These are phyloP conservation scores for Hemichromis elongatus DNA, from an alignment of 2,113 vertebrate species.

Conservation along the genomic window DNA sequence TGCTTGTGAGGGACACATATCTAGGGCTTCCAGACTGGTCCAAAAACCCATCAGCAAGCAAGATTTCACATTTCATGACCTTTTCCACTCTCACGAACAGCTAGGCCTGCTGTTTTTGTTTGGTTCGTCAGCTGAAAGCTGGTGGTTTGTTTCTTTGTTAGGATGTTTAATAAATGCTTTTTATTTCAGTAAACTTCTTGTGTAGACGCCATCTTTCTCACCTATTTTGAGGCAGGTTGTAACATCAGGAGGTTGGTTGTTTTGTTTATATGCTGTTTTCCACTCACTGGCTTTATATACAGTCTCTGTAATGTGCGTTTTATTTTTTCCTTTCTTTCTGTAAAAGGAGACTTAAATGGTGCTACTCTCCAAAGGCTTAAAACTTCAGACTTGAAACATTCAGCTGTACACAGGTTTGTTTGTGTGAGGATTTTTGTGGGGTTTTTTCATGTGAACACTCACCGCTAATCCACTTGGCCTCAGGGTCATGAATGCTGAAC, in stretches of 20 bases:
- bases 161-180: too few relatives aligned
- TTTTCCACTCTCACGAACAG: not conserved
- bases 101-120: not conserved
- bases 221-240: too few relatives aligned
- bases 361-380: not conserved
- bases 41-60: not conserved
- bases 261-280: too few relatives aligned
- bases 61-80: not conserved
- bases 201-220: too few relatives aligned
- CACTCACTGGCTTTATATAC: too few relatives aligned
- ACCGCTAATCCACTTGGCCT: constrained; percentile 88
- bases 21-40: not conserved
- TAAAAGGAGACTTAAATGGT: not conserved
- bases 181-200: too few relatives aligned
- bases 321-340: not conserved
- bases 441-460: not conserved
- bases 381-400: not conserved
- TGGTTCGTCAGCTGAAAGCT: too few relatives aligned
- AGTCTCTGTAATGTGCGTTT: not conserved
- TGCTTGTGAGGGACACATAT: not conserved
- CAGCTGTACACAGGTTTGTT: not conserved
- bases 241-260: too few relatives aligned
- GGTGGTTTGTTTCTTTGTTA: too few relatives aligned
- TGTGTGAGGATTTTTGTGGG: not conserved
- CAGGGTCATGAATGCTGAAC: constrained; percentile 80